Percentiles rank a stretch among this genome's conserved stretches.
Evolutionary conservation across 2,888 invertebrate species (phyloP).

Genomic region (Stenodera caucasica): DNA sequence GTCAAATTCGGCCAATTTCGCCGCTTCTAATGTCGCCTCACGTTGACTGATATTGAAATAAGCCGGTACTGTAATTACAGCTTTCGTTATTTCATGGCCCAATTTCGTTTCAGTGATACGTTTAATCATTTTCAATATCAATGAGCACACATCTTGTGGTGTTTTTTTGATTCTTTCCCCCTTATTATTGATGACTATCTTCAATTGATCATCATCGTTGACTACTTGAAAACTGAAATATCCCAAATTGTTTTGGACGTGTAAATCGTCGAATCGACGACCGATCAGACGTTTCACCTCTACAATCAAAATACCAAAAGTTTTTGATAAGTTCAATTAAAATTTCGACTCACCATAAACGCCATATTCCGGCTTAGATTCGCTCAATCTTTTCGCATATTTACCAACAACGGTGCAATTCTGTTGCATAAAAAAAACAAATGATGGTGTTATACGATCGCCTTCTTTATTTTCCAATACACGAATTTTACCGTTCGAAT

Average conservation of each 20-base stretch:
- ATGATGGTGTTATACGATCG: conserved; percentile 18
- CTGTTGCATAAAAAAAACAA: conserved; percentile 10
- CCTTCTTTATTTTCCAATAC: conserved; percentile 19
- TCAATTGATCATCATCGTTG: conserved; percentile 27
- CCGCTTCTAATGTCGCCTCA: conserved; percentile 38
- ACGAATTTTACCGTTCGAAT: conserved; percentile 8
- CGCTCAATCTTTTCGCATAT: conserved; percentile 14
- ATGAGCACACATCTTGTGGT: conserved; percentile 35
- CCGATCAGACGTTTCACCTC: conserved; percentile 41
- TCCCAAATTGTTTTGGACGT: conserved; percentile 34
- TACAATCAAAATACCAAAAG: conserved; percentile 13
- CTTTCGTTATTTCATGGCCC: conserved; percentile 20
- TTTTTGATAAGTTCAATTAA: background rate
- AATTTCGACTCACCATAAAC: conserved; percentile 14
- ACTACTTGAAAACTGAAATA: conserved; percentile 33
- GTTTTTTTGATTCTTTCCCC: conserved; percentile 14
- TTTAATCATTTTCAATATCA: conserved; percentile 32
- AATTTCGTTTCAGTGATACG: conserved; percentile 26
- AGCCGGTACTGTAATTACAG: conserved; percentile 43
- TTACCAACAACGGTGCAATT: conserved; percentile 9
- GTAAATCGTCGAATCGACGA: conserved; percentile 31
- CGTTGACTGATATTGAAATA: conserved; percentile 39
- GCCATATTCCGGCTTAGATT: conserved; percentile 12
- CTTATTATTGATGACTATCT: conserved; percentile 14
- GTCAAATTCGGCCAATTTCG: conserved; percentile 34